Conservation (phyloP, 92 coral and sea anemone genomes). For the Siderastrea radians region DNA sequence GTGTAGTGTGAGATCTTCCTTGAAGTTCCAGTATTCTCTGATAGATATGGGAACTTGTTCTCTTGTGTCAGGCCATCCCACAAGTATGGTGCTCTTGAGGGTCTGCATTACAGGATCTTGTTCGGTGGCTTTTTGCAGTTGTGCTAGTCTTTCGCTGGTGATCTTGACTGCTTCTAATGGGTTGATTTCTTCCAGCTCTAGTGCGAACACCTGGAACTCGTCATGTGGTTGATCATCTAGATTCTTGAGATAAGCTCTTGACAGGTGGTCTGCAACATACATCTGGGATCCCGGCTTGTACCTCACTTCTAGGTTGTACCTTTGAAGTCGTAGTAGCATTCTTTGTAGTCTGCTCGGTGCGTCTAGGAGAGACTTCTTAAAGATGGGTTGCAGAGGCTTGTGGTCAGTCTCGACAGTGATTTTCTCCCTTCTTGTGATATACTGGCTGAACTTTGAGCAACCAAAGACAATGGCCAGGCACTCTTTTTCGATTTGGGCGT, state of each 20-base stretch:
- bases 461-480: slow-evolving; percentile 15
- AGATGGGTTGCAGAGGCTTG: neutral
- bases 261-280: neutral
- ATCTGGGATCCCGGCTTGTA: slow-evolving; percentile 32
- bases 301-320: slow-evolving; percentile 25
- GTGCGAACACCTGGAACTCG: slow-evolving; percentile 23
- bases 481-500: neutral
- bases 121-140: slow-evolving; percentile 39
- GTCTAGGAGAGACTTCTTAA: slow-evolving; percentile 19
- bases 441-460: slow-evolving; percentile 19
- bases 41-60: slow-evolving; percentile 50
- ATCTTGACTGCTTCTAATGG: slow-evolving; percentile 29
- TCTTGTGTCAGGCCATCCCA: slow-evolving; percentile 66
- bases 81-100: slow-evolving; percentile 41
- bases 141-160: slow-evolving; percentile 24
- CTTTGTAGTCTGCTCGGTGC: slow-evolving; percentile 53
- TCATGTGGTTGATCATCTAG: slow-evolving; percentile 10
- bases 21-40: slow-evolving; percentile 51
- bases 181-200: slow-evolving; percentile 36
- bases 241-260: slow-evolving; percentile 25
- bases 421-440: slow-evolving; percentile 12
- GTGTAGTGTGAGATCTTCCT: slow-evolving; percentile 59
- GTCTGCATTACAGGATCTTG: slow-evolving; percentile 69
- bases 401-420: neutral
- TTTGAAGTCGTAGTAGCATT: slow-evolving; percentile 51